Base-by-base conservation (phyloP, 2,113 vertebrate genomes). In the Hucho hucho region DNA sequence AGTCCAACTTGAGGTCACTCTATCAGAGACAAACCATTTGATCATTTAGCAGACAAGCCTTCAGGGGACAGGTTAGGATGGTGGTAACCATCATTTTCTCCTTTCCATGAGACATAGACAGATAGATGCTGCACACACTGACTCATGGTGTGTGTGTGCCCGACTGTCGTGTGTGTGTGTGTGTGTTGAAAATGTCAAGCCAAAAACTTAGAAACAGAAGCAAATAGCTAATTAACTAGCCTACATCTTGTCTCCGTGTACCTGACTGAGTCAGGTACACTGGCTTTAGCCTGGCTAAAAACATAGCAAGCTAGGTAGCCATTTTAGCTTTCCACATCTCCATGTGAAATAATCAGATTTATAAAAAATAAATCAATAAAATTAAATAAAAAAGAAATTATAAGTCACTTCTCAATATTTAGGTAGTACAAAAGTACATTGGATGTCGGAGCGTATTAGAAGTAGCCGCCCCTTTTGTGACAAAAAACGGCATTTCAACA, bases 231-330 rank as follows among this genome's bases (percentile, higher is more conserved):
- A 87, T 81, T 75, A 81, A 73, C 79, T 67, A 79, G 65, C 49
- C 49, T 16, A 49, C 11, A 80, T 76, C 64, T 79, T 64, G 78
- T 77, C 16, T 47, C 56, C 29, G 32, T 78, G 77, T 70, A 70
- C 86, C 86, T 72, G 79, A 74, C 77, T 84, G 76, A 58, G 75
- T 80, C 85, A n/a, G n/a, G n/a, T n/a, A n/a, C n/a, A n/a, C 37
- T 37, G 37, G 37, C 37, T 37, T 37, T 37, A 37, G 37, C 37
- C 7, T 37, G 37, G 37, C 37, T 37, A 37, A 37, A 37, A 37
- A 9, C 37, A 37, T 37, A 37, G 7, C 37, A 37, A 9, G 37
- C 7, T 37, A 37, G 37, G 6, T 9, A 43, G 2, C 37, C 37
- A 11, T 43, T 43, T 43, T 12, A 43, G 37, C 7, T 43, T 43